Conservation (phyloP, 1,140 invertebrate species). For the Ridgeia piscesae region DNA sequence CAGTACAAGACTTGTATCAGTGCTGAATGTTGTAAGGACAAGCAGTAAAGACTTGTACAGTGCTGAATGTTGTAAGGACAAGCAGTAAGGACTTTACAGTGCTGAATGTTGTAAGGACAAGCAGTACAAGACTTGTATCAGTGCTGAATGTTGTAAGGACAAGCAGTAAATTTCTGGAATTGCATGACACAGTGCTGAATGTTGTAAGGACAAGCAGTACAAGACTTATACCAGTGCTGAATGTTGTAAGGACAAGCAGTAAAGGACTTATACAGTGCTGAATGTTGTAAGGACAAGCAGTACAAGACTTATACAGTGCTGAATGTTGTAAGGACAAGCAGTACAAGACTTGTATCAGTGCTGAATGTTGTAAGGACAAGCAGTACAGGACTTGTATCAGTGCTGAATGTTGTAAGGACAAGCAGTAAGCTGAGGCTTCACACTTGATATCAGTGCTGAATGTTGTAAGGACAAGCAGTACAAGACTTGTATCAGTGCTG, state of each 20-base stretch:
- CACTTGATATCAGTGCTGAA: background rate
- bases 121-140: too few relatives aligned
- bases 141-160: background rate
- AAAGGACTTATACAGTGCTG: too few relatives aligned
- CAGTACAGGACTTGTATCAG: too few relatives aligned
- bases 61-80: background rate
- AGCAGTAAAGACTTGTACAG: too few relatives aligned
- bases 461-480: background rate
- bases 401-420: background rate
- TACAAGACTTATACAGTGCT: background rate
- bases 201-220: background rate
- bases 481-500: too few relatives aligned
- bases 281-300: background rate
- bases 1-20: too few relatives aligned
- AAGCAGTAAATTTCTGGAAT: too few relatives aligned
- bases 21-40: background rate
- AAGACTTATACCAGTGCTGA: background rate
- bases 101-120: background rate
- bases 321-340: background rate
- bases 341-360: too few relatives aligned
- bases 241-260: background rate
- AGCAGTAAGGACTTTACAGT: background rate
- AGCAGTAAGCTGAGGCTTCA: too few relatives aligned
- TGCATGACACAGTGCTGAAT: background rate
- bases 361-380: background rate